These are phyloP conservation scores for Atherinomorus stipes DNA, from an alignment of 2,113 vertebrate genomes.

Conservation along the genomic window DNA sequence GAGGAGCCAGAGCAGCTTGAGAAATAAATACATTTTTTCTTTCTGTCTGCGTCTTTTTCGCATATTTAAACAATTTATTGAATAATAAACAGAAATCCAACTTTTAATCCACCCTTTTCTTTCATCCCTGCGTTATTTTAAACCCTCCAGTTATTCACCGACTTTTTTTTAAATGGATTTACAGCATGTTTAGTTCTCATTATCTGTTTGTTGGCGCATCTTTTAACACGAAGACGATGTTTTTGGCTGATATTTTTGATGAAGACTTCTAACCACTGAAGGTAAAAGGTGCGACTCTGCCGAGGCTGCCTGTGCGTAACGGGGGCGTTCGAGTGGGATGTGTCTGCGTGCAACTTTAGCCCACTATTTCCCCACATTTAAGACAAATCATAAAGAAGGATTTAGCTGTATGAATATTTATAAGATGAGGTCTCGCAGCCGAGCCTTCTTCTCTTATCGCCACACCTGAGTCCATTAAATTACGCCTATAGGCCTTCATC, in stretches of 20 bases:
- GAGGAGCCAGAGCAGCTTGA: background rate
- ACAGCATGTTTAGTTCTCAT: background rate
- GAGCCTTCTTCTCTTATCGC: constrained; percentile 59
- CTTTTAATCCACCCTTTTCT: constrained; percentile 32
- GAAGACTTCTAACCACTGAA: background rate
- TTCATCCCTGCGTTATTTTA: background rate
- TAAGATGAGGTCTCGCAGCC: constrained; percentile 66
- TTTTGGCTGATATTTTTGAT: constrained; percentile 7
- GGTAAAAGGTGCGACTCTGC: background rate
- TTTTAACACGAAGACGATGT: background rate
- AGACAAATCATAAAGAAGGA: constrained; percentile 65
- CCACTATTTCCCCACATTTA: constrained; percentile 69
- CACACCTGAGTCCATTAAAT: constrained; percentile 54
- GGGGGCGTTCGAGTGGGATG: constrained; percentile 68
- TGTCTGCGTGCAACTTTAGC: constrained; percentile 61
- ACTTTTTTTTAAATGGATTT: background rate
- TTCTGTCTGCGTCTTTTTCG: background rate
- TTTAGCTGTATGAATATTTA: constrained; percentile 82
- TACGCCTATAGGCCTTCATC: constrained; percentile 57
- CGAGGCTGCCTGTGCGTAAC: constrained; percentile 40
- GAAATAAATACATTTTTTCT: background rate
- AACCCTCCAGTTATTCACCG: background rate
- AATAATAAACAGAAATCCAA: background rate
- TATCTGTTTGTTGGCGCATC: background rate
- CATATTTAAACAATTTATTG: background rate